Base-by-base conservation (phyloP, 2,113 vertebrate species). In the Pterocles burchelli region DNA sequence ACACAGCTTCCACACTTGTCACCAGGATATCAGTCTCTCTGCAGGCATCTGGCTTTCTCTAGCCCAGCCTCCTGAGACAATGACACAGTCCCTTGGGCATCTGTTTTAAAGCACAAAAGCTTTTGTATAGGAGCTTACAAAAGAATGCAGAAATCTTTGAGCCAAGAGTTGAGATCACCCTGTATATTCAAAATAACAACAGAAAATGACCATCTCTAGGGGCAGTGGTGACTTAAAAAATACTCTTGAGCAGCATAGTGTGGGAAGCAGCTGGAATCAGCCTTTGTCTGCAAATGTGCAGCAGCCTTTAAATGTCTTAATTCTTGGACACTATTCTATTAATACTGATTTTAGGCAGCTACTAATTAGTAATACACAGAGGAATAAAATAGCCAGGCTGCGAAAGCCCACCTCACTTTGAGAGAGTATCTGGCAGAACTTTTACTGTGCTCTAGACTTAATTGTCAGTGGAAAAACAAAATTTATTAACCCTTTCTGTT, bases 131-230 rank as follows among this genome's bases (percentile, higher is more conserved):
- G 5, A 67, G 26, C 48, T 72, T 65, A 63, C 11, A 41, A 57
- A 93, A 88, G 21, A 89, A 88, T n/a, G 45, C n/a, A 90, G 51
- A 63, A 52, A 33, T 43, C 58, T 88, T 77, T 76, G 49, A 88
- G 92, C 67, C 92, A 95, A 95, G 63, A 77, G 25, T 36, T 95
- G 88, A 96, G 83, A 77, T 95, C 94, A 93, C 19, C 21, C 13
- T 29, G 15, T 82, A 17, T 63, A 46, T 83, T 85, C 49, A 73
- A 94, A 91, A 85, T 49, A 70, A 48, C 62, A 85, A 80, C 28
- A 62, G 55, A 92, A 88, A 88, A 51, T 10, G 3, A 8, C 36
- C 31, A 46, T 83, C 45, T 92, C 67, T 43, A 43, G 59, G 31
- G 66, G 5, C 11, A 80, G 24, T 66, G 22, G 11, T 76, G 34